These are phyloP conservation scores for Mixornis gularis DNA, from an alignment of 2,113 vertebrate genomes.

Conservation along the genomic window DNA sequence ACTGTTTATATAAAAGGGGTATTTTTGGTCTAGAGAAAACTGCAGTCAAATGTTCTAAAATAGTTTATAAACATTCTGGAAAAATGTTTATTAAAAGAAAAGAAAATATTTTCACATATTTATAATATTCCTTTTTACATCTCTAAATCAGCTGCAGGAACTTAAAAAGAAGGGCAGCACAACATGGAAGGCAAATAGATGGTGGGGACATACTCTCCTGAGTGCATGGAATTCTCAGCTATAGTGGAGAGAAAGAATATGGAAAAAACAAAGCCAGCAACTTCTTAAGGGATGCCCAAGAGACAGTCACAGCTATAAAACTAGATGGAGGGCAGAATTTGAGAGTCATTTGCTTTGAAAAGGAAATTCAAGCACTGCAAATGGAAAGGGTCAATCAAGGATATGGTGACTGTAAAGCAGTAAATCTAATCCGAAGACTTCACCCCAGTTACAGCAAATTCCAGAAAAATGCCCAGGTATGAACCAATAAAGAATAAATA, in stretches of 20 bases:
- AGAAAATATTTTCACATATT: background rate
- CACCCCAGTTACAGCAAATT: background rate
- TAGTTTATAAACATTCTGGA: background rate
- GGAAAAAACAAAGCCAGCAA: background rate
- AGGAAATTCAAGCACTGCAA: background rate
- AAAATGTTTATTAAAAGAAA: background rate
- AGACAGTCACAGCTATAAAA: background rate
- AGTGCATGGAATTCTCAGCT: background rate
- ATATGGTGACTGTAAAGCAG: background rate
- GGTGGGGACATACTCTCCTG: background rate
- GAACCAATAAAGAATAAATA: background rate
- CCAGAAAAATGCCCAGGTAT: background rate
- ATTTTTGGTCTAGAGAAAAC: background rate
- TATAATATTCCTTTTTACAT: background rate
- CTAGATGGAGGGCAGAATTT: background rate
- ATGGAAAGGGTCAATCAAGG: background rate
- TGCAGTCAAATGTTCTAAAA: background rate
- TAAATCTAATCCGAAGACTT: background rate
- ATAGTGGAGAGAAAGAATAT: background rate
- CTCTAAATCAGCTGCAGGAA: background rate
- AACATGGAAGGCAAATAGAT: background rate
- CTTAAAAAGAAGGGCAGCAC: background rate
- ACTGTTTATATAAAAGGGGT: background rate
- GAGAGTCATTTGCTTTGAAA: background rate
- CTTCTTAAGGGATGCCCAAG: background rate